These are phyloP conservation scores for Pelecanoides urinatrix DNA, from an alignment of 2,113 vertebrate species.

Conservation along the genomic window DNA sequence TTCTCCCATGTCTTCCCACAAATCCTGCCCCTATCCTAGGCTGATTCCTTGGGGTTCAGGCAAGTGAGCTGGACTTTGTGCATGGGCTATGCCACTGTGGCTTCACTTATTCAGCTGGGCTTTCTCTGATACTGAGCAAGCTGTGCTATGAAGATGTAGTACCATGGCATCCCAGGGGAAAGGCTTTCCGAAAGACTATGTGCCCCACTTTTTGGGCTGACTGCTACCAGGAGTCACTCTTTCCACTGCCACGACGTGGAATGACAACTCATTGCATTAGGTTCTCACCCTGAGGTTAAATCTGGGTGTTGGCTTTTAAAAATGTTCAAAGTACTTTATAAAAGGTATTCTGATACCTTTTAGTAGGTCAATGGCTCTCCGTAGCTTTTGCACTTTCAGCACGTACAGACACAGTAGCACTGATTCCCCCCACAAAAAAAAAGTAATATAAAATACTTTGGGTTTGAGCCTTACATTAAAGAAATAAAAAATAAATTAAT, in stretches of 20 bases:
- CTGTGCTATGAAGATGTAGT: neutral
- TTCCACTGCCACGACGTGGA: neutral
- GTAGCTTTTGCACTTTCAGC: neutral
- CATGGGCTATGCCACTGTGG: neutral
- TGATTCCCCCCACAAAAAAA: neutral
- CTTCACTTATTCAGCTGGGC: neutral
- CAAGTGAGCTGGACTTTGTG: neutral
- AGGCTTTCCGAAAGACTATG: neutral
- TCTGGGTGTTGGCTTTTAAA: neutral
- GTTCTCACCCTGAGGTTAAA: neutral
- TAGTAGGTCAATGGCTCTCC: neutral
- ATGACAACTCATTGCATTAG: neutral
- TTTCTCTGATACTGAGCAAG: neutral
- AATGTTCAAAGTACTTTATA: neutral
- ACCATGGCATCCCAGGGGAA: neutral
- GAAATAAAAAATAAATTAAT: neutral
- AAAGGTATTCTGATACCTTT: neutral
- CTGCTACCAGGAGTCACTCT: neutral
- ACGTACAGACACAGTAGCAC: neutral
- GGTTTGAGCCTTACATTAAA: neutral
- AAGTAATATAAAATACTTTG: neutral
- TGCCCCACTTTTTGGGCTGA: neutral
- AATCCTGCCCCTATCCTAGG: neutral
- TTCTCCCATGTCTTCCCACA: neutral
- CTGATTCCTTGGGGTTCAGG: neutral